phyloP scores from a whole-genome alignment of 92 coral and sea anemone genomes.

The Zoanthus sansibaricus region DNA sequence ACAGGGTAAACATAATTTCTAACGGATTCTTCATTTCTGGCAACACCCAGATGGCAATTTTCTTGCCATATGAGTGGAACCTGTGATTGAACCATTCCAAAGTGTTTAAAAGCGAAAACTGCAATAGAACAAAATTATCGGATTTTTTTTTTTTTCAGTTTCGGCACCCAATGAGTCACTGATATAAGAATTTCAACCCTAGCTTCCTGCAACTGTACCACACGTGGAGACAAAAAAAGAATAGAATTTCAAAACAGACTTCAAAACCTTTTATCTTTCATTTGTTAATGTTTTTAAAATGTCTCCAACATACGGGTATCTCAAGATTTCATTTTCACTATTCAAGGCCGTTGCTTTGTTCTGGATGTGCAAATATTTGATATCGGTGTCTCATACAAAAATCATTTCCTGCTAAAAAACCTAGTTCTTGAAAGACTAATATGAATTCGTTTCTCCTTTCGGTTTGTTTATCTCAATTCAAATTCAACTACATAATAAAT shows the following conservation, averaged over 20 bases:
- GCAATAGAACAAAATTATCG: background rate
- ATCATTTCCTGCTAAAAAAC: background rate
- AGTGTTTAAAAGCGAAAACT: background rate
- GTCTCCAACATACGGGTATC: background rate
- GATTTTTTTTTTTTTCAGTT: background rate
- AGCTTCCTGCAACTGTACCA: background rate
- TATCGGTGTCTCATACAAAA: background rate
- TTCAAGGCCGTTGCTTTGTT: background rate
- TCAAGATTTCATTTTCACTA: background rate
- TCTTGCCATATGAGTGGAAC: conserved; percentile 14
- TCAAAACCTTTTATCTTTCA: background rate
- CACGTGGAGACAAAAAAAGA: background rate
- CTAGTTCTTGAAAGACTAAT: background rate
- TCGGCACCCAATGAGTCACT: background rate
- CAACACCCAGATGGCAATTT: conserved; percentile 1
- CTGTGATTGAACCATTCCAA: background rate
- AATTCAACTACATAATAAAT: too few relatives aligned
- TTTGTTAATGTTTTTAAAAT: background rate
- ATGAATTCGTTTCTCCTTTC: background rate
- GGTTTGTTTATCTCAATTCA: too few relatives aligned
- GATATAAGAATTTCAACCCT: background rate
- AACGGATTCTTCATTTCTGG: too few relatives aligned
- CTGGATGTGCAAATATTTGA: too few relatives aligned
- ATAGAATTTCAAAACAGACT: background rate
- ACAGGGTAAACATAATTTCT: conserved; percentile 2